Percentiles rank a stretch among this genome's conserved stretches.
These are phyloP conservation scores for Sinella curviseta DNA, from an alignment of 1,140 invertebrate species.

Conservation along the genomic window DNA sequence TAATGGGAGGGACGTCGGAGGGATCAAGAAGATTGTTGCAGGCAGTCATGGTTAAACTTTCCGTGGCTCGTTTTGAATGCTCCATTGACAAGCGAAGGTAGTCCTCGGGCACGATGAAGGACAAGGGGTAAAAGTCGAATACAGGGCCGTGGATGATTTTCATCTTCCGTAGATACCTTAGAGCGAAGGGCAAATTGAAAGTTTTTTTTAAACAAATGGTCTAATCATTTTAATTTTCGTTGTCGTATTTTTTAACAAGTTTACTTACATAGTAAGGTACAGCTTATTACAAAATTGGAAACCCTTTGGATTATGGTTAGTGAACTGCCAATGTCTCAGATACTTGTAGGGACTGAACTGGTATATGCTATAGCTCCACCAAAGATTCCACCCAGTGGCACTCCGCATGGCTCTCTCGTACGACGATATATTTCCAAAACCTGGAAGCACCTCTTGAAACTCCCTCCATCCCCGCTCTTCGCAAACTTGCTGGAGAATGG, in stretches of 20 bases:
- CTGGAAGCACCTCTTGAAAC: conserved; percentile 17
- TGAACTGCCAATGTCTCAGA: conserved; percentile 58
- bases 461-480: conserved; percentile 46
- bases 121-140: conserved; percentile 77
- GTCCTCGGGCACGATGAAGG: conserved; percentile 77
- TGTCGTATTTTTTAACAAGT: neutral
- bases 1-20: neutral
- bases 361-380: conserved; percentile 39
- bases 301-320: conserved; percentile 81
- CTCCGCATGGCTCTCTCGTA: neutral
- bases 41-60: neutral
- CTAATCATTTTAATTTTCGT: neutral
- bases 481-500: conserved; percentile 41
- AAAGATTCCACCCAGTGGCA: conserved; percentile 43
- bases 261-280: conserved; percentile 62
- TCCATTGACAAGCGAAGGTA: conserved; percentile 79
- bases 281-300: conserved; percentile 80
- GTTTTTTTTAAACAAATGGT: neutral
- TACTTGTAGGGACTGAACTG: conserved; percentile 7
- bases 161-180: conserved; percentile 74
- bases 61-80: conserved; percentile 59
- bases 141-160: conserved; percentile 74
- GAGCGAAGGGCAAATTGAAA: neutral
- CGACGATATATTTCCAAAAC: neutral
- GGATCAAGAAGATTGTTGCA: neutral